A percentile compares a stretch with the other conserved stretches of the same genome.
phyloP scores from a whole-genome alignment of 2,888 invertebrate genomes.

The Oligia fasciuncula region DNA sequence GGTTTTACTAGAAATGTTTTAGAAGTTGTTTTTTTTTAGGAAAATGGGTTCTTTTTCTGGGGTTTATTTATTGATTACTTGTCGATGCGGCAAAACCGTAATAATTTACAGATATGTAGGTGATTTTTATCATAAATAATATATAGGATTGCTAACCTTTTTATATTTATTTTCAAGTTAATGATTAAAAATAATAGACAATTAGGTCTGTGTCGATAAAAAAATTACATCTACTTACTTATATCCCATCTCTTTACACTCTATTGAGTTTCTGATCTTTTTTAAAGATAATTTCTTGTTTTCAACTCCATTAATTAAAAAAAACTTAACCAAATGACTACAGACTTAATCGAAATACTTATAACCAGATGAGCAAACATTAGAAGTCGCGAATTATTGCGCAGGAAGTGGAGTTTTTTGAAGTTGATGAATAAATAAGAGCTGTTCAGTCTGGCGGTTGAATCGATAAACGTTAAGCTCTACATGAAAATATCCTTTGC shows the following conservation, averaged over 20 bases:
- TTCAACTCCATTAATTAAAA: not conserved
- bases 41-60: not conserved
- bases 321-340: not conserved
- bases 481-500: conserved; percentile 61
- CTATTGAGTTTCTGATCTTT: not conserved
- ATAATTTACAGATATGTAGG: not conserved
- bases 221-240: not conserved
- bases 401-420: conserved; percentile 66
- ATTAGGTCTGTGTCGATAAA: not conserved
- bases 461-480: conserved; percentile 67
- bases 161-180: not conserved
- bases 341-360: not conserved
- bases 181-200: not conserved
- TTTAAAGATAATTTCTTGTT: not conserved
- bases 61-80: not conserved
- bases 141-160: not conserved
- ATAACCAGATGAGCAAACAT: conserved; percentile 14
- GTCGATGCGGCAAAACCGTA: not conserved
- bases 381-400: conserved; percentile 44
- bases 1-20: not conserved
- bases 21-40: not conserved
- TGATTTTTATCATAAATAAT: not conserved
- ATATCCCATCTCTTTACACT: too few relatives aligned
- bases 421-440: conserved; percentile 75
- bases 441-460: conserved; percentile 65